A percentile compares a stretch with the other conserved stretches of the same genome.
Evolutionary conservation across 2,888 invertebrate genomes (phyloP).

Genomic region (Hyles lineata): DNA sequence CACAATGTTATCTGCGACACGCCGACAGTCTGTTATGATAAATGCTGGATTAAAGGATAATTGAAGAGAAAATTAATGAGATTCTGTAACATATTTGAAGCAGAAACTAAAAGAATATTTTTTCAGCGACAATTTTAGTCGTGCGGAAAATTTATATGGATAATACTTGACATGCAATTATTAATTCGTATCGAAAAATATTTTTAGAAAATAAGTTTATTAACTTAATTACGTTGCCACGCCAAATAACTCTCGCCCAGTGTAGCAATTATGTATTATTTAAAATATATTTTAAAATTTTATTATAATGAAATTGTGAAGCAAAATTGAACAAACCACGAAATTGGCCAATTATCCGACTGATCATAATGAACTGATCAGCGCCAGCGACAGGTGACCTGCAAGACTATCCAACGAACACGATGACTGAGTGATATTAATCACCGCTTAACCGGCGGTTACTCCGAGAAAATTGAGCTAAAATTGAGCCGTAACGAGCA

Average conservation of each 20-base stretch:
- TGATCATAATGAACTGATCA: not conserved
- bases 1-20: slow-evolving; percentile 19
- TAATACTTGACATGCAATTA: too few relatives aligned
- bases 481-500: slow-evolving; percentile 14
- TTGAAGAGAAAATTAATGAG: not conserved
- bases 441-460: not conserved
- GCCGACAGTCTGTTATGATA: slow-evolving; percentile 17
- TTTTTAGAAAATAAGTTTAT: too few relatives aligned
- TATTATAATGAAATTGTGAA: not conserved
- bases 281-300: not conserved
- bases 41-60: not conserved
- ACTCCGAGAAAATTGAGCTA: slow-evolving; percentile 6
- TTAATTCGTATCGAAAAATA: too few relatives aligned
- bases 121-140: too few relatives aligned
- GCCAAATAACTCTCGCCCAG: too few relatives aligned
- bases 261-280: not conserved
- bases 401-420: not conserved
- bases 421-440: not conserved
- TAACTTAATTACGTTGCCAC: too few relatives aligned
- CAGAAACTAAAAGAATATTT: not conserved
- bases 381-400: not conserved
- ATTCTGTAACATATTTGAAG: not conserved
- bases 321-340: not conserved
- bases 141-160: too few relatives aligned
- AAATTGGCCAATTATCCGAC: not conserved